Conservation (phyloP, 2,888 invertebrate genomes). For the Tachina lurida region DNA sequence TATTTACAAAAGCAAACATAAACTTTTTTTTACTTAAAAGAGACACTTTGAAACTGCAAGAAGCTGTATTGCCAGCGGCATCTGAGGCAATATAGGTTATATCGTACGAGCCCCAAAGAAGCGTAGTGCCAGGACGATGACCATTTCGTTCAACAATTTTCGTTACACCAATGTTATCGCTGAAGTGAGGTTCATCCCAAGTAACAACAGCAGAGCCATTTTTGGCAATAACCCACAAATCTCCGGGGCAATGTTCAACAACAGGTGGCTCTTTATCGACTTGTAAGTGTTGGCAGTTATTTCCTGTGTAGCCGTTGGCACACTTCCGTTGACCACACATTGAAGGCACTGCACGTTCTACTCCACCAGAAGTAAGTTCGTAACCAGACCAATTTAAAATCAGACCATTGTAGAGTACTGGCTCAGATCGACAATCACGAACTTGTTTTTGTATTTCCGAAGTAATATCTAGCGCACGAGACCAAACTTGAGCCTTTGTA, state of each 20-base stretch:
- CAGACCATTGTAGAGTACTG: constrained; percentile 93
- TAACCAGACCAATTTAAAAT: constrained; percentile 97
- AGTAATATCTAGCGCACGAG: constrained; percentile 93
- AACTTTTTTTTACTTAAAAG: constrained; percentile 88
- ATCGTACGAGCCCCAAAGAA: constrained; percentile 95
- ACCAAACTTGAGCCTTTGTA: constrained; percentile 97
- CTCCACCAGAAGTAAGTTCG: constrained; percentile 93
- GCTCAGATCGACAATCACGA: constrained; percentile 95
- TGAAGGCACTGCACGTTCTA: constrained; percentile 95
- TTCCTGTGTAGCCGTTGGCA: constrained; percentile 92
- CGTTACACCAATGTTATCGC: constrained; percentile 92
- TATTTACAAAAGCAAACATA: neutral
- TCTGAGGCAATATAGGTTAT: constrained; percentile 97
- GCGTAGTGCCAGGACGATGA: constrained; percentile 93
- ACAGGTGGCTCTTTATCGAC: constrained; percentile 93
- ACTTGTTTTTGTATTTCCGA: constrained; percentile 97
- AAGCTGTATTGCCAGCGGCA: constrained; percentile 94
- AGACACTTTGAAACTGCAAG: constrained; percentile 95
- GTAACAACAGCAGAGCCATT: constrained; percentile 95
- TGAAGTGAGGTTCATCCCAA: constrained; percentile 96
- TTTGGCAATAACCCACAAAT: constrained; percentile 96
- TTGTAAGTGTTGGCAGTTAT: constrained; percentile 92
- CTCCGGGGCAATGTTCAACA: constrained; percentile 95
- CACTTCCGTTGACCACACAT: constrained; percentile 95
- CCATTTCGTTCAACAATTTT: constrained; percentile 92